Conservation (phyloP, 2,888 invertebrate species). For the Abscondita cerata region DNA sequence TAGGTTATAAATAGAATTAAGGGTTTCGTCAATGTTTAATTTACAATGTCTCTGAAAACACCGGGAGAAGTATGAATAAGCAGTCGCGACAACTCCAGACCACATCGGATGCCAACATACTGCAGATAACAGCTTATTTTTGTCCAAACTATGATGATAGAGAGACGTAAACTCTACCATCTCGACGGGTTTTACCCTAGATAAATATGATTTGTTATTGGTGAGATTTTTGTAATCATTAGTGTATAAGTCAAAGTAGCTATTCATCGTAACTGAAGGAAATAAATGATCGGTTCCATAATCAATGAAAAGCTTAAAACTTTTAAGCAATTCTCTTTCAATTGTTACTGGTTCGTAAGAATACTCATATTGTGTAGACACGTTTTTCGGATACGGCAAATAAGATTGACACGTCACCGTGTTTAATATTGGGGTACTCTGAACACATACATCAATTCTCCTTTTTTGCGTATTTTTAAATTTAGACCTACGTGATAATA, state of each 20-base stretch:
- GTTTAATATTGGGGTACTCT: slow-evolving; percentile 62
- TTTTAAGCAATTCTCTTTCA: slow-evolving; percentile 47
- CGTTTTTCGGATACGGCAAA: slow-evolving; percentile 71
- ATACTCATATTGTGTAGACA: slow-evolving; percentile 72
- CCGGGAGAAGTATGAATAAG: slow-evolving; percentile 69
- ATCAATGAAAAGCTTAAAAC: slow-evolving; percentile 49
- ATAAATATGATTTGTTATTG: slow-evolving; percentile 43
- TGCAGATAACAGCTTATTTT: slow-evolving; percentile 70
- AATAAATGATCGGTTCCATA: slow-evolving; percentile 44
- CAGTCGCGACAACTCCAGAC: slow-evolving; percentile 71
- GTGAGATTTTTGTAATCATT: slow-evolving; percentile 67
- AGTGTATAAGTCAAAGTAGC: slow-evolving; percentile 65
- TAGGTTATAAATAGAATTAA: slow-evolving; percentile 63
- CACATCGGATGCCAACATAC: slow-evolving; percentile 77
- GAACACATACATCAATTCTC: slow-evolving; percentile 65
- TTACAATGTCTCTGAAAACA: slow-evolving; percentile 59
- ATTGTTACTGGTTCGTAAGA: slow-evolving; percentile 41
- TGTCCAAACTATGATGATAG: slow-evolving; percentile 68
- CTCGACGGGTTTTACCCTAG: slow-evolving; percentile 48
- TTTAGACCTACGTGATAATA: slow-evolving; percentile 66
- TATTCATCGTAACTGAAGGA: slow-evolving; percentile 51
- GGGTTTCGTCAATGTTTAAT: slow-evolving; percentile 50
- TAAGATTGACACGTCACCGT: slow-evolving; percentile 69
- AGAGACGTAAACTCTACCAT: slow-evolving; percentile 67
- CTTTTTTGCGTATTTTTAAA: slow-evolving; percentile 65